Base-by-base conservation (phyloP, 2,888 invertebrate species). In the Cheilosia grossa region DNA sequence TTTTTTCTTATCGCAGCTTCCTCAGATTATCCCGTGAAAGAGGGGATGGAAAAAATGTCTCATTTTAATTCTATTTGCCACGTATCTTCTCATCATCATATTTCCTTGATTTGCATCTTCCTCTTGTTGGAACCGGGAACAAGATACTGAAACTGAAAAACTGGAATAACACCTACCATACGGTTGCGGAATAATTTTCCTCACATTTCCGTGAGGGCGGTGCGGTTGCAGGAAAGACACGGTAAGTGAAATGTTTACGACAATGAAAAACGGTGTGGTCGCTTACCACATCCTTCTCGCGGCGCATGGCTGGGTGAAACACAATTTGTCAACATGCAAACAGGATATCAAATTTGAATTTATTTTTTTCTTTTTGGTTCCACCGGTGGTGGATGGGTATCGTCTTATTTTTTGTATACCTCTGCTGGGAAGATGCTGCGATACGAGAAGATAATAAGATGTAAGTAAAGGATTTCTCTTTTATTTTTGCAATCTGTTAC, bases 191-290 rank as follows among this genome's bases (percentile, higher is more conserved):
- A 85, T 77, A 72, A 81, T 74, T 61, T 81, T 51, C 63, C 40
- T 75, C 70, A 40, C 59, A 56, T 42, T 33, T 56, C 54, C 42
- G 42, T 13, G 10, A 37, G 63, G 70, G 58, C 49, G 72, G 24
- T 13, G 42, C 40, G 74, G 61, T 56, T 63, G 75, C 67, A 70
- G 10, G 40, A 72, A 87, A 83, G 73, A 87, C 87, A 85, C 87
- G 87, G 85, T 87, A 88, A 88, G 87, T 88, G 87, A 88, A 88
- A 88, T 88, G 88, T 88, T 88, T 88, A 88, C 87, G 88, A 88
- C 88, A 85, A 86, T 86, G 87, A 88, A 87, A 87, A 88, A 87
- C 87, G 87, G 86, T 87, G 83, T 77, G 77, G 82, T 79, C 67
- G 81, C 77, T 70, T 61, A 44, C 75, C 85, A 56, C 72, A 81